Conservation (phyloP, 2,888 invertebrate species). For the Allolobophora icterica region DNA sequence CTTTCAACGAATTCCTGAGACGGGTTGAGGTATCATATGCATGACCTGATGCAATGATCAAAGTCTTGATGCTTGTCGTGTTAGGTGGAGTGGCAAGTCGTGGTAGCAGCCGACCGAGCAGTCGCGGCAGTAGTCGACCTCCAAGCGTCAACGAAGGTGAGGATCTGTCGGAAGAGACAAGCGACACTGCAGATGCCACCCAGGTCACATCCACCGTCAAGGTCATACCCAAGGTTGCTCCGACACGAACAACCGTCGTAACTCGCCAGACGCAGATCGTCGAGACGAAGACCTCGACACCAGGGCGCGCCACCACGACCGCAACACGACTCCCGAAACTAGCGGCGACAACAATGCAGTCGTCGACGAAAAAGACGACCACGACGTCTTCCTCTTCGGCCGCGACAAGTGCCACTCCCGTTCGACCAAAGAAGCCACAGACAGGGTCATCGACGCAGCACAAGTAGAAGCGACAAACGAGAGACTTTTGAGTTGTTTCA, state of each 20-base stretch:
- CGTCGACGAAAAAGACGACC: background rate
- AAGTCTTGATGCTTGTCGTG: background rate
- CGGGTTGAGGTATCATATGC: background rate
- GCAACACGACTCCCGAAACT: background rate
- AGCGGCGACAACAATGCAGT: constrained; percentile 6
- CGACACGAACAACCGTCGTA: constrained; percentile 60
- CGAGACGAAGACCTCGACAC: constrained; percentile 25
- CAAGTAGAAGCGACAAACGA: background rate
- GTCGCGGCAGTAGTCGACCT: constrained; percentile 78
- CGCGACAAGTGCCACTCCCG: background rate
- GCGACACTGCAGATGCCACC: constrained; percentile 74
- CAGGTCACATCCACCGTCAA: constrained; percentile 59
- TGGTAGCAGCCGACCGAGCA: constrained; percentile 61
- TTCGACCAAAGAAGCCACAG: constrained; percentile 13
- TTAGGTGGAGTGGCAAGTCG: constrained; percentile 28
- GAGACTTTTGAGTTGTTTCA: background rate
- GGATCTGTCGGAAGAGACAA: background rate
- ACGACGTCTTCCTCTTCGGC: constrained; percentile 5
- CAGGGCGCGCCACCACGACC: background rate
- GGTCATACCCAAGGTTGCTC: constrained; percentile 55
- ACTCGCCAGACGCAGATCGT: constrained; percentile 54
- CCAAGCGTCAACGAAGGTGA: constrained; percentile 90
- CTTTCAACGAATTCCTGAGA: background rate
- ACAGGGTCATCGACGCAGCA: background rate
- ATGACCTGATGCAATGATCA: background rate